These are phyloP conservation scores for Atherinosoma microstoma DNA, from an alignment of 2,797 vertebrate genomes.

Conservation along the genomic window DNA sequence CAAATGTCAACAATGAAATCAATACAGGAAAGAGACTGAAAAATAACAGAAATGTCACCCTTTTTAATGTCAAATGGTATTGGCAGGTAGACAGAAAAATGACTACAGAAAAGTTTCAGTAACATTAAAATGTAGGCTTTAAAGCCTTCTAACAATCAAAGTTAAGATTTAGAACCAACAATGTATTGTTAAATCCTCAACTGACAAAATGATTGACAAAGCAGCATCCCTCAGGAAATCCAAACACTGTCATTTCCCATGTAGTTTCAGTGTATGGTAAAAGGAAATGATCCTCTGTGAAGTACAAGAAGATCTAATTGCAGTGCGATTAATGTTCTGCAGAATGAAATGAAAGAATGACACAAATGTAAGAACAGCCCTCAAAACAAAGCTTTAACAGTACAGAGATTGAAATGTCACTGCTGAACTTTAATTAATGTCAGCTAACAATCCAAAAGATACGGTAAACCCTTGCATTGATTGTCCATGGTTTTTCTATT, in stretches of 20 bases:
- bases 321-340: slow-evolving; percentile 37
- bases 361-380: slow-evolving; percentile 46
- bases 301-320: slow-evolving; percentile 60
- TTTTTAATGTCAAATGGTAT: slow-evolving; percentile 12
- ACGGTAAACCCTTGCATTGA: slow-evolving; percentile 42
- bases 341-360: slow-evolving; percentile 52
- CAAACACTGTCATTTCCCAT: slow-evolving; percentile 36
- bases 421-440: slow-evolving; percentile 68
- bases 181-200: slow-evolving; percentile 17
- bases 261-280: slow-evolving; percentile 33
- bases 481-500: slow-evolving; percentile 43
- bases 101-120: slow-evolving; percentile 4
- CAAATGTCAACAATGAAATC: slow-evolving; percentile 6
- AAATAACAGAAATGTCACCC: slow-evolving; percentile 8
- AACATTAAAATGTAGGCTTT: slow-evolving; percentile 4
- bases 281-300: slow-evolving; percentile 18
- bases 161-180: slow-evolving; percentile 14
- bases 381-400: slow-evolving; percentile 62
- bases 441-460: slow-evolving; percentile 40
- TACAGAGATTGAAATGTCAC: slow-evolving; percentile 58
- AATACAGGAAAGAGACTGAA: slow-evolving; percentile 1
- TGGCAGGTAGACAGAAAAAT: not conserved
- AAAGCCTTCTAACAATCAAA: not conserved
- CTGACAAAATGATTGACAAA: slow-evolving; percentile 41
- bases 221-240: slow-evolving; percentile 31